These are phyloP conservation scores for Xenopus laevis DNA, from an alignment of 2,113 vertebrate species.

Conservation along the genomic window DNA sequence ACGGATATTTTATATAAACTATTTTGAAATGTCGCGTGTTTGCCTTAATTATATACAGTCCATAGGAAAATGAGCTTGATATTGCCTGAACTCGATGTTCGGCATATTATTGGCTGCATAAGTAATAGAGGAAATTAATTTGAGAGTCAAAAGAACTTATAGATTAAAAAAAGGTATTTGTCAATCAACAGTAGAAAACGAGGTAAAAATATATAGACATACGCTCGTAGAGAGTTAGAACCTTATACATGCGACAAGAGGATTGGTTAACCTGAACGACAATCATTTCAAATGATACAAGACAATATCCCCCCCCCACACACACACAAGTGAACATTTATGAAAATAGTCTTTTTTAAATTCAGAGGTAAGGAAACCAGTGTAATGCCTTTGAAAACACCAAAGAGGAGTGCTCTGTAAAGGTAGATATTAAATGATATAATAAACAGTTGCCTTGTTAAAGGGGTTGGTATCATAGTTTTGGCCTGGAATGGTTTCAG, in stretches of 20 bases:
- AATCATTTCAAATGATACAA: not conserved
- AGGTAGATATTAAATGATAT: not conserved
- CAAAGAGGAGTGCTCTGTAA: slow-evolving; percentile 9
- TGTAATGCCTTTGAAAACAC: slow-evolving; percentile 16
- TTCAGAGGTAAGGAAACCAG: slow-evolving; percentile 37
- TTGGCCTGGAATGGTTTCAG: too few relatives aligned
- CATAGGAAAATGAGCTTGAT: slow-evolving; percentile 41
- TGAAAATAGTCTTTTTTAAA: slow-evolving; percentile 27
- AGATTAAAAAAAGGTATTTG: too few relatives aligned
- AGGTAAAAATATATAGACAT: slow-evolving; percentile 2
- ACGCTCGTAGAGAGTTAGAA: slow-evolving; percentile 16
- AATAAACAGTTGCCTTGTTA: too few relatives aligned
- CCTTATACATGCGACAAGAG: slow-evolving; percentile 22
- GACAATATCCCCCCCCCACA: not conserved
- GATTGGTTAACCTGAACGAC: not conserved
- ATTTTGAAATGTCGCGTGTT: slow-evolving; percentile 66
- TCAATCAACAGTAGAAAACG: not conserved
- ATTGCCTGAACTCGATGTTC: slow-evolving; percentile 53
- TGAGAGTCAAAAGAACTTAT: too few relatives aligned
- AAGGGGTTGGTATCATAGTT: too few relatives aligned
- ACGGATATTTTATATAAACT: slow-evolving; percentile 71
- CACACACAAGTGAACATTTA: slow-evolving; percentile 14
- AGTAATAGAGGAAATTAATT: not conserved
- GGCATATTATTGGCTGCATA: not conserved
- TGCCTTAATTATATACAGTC: slow-evolving; percentile 65